These are phyloP conservation scores for Toxotes lorentzi DNA, from an alignment of 2,797 vertebrate genomes.

Conservation along the genomic window DNA sequence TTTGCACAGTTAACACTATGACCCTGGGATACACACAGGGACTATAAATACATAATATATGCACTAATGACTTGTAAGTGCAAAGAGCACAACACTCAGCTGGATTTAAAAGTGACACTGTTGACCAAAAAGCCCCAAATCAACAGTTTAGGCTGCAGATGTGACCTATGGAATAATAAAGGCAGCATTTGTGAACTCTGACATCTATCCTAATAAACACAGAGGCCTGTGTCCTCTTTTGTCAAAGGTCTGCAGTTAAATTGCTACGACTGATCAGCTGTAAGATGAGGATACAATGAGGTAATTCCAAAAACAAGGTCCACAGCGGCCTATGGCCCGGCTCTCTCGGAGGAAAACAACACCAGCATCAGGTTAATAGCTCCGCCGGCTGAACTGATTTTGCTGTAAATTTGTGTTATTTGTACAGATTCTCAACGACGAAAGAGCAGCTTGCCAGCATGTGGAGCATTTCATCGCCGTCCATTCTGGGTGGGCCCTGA, in stretches of 20 bases:
- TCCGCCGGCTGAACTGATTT: slow-evolving; percentile 34
- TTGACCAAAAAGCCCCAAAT: slow-evolving; percentile 14
- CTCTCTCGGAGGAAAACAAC: slow-evolving; percentile 15
- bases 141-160: slow-evolving; percentile 18
- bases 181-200: slow-evolving; percentile 23
- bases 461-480: slow-evolving; percentile 18
- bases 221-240: slow-evolving; percentile 1
- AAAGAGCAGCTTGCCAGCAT: slow-evolving; percentile 14
- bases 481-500: slow-evolving; percentile 18
- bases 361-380: slow-evolving; percentile 38
- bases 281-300: slow-evolving; percentile 26
- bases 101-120: slow-evolving; percentile 16
- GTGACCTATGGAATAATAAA: slow-evolving; percentile 35
- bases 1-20: slow-evolving; percentile 19
- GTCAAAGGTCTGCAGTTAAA: slow-evolving; percentile 25
- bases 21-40: slow-evolving; percentile 2
- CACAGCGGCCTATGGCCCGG: slow-evolving; percentile 1
- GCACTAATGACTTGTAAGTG: slow-evolving; percentile 29
- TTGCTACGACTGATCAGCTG: not conserved
- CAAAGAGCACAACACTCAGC: slow-evolving; percentile 23
- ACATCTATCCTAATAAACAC: slow-evolving; percentile 24
- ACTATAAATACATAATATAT: slow-evolving; percentile 7
- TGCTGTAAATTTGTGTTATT: slow-evolving; percentile 20
- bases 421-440: slow-evolving; percentile 6
- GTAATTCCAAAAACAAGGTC: slow-evolving; percentile 30